These are phyloP conservation scores for Nibea albiflora DNA, from an alignment of 2,113 vertebrate species.

Conservation along the genomic window DNA sequence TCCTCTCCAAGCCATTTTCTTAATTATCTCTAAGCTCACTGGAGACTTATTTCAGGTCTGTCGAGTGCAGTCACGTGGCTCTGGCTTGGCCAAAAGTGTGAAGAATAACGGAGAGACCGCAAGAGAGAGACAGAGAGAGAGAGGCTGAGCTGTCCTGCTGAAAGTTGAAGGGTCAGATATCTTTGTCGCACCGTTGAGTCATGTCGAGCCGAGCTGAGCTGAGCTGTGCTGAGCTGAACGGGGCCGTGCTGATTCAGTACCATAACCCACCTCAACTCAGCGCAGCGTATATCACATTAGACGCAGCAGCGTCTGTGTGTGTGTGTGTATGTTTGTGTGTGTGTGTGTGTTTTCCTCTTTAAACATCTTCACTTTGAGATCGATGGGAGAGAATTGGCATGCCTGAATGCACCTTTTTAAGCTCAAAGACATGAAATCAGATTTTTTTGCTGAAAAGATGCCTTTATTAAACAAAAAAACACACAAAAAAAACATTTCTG, in stretches of 20 bases:
- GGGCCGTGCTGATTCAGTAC: conserved; percentile 15
- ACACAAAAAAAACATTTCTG: conserved; percentile 27
- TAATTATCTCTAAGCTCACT: conserved; percentile 53
- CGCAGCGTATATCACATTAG: conserved; percentile 7
- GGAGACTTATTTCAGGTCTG: conserved; percentile 71
- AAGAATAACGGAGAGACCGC: conserved; percentile 10
- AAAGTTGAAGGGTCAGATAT: conserved; percentile 68
- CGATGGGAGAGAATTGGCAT: conserved; percentile 71
- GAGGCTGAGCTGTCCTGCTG: conserved; percentile 70
- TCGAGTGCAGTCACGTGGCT: conserved; percentile 57
- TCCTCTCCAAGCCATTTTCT: conserved; percentile 71
- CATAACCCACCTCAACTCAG: conserved; percentile 6
- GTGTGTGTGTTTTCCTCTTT: conserved; percentile 50
- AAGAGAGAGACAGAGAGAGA: conserved; percentile 3
- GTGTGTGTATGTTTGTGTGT: conserved; percentile 27
- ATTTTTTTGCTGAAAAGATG: conserved; percentile 78
- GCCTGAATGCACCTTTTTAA: conserved; percentile 82
- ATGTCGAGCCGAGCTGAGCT: conserved; percentile 9
- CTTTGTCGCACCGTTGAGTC: conserved; percentile 44
- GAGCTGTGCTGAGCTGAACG: conserved; percentile 27
- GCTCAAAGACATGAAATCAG: conserved; percentile 73
- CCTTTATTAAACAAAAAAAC: conserved; percentile 68
- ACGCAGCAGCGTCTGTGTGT: conserved; percentile 21
- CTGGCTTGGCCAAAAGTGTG: conserved; percentile 55
- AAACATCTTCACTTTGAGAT: conserved; percentile 62